Evolutionary conservation across 2,113 vertebrate genomes (phyloP).

Genomic region (Dipodomys spectabilis): DNA sequence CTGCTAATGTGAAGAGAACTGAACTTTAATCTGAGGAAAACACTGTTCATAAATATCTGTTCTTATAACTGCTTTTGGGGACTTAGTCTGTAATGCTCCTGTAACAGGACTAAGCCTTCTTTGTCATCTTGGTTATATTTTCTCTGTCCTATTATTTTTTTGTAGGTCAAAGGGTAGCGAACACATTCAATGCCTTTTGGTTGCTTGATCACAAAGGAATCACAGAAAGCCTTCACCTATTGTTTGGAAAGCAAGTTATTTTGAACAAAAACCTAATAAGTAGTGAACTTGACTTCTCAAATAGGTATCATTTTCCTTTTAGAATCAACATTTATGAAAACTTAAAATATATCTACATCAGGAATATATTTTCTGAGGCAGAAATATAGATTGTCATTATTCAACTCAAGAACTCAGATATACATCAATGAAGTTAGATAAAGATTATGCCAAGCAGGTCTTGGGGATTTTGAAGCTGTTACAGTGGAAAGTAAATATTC

Average conservation of each 20-base stretch:
- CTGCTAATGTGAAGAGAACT: not conserved
- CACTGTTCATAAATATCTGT: not conserved
- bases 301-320: slow-evolving; percentile 3
- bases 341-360: not conserved
- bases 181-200: not conserved
- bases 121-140: not conserved
- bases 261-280: slow-evolving; percentile 3
- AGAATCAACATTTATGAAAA: not conserved
- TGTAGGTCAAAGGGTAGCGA: not conserved
- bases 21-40: no score
- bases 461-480: not conserved
- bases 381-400: slow-evolving; percentile 25
- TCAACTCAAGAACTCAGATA: not conserved
- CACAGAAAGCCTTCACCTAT: not conserved
- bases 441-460: not conserved
- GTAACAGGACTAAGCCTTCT: not conserved
- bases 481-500: not conserved
- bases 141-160: not conserved
- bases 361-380: not conserved
- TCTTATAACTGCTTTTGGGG: not conserved
- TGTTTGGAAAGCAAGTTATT: slow-evolving; percentile 29
- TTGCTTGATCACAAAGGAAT: not conserved
- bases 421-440: not conserved
- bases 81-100: not conserved
- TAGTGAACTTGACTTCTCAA: slow-evolving; percentile 36